Evolutionary conservation across 2,888 invertebrate species (phyloP).

Genomic region (Morpho achilles): DNA sequence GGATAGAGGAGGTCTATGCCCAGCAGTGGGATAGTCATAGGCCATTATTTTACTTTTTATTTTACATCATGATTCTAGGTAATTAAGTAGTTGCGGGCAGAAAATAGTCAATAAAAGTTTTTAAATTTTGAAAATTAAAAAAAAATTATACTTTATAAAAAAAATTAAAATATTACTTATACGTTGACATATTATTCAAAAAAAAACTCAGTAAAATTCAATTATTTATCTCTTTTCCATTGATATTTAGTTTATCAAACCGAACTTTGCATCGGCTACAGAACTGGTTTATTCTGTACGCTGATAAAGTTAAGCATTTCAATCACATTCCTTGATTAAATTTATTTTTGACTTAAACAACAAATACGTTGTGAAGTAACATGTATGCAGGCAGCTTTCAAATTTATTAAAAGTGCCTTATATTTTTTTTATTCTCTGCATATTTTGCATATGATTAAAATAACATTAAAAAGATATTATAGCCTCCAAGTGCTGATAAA

Average conservation of each 20-base stretch:
- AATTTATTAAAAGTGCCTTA: not conserved
- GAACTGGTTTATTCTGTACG: slow-evolving; percentile 17
- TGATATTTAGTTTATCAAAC: slow-evolving; percentile 8
- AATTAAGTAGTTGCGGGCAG: too few species aligned
- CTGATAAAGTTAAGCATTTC: slow-evolving; percentile 22
- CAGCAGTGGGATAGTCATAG: too few species aligned
- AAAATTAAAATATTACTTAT: too few species aligned
- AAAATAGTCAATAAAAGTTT: too few species aligned
- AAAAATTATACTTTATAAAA: too few species aligned
- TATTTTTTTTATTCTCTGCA: not conserved
- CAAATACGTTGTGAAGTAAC: slow-evolving; percentile 15
- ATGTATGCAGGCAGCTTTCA: slow-evolving; percentile 5
- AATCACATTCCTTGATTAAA: slow-evolving; percentile 24
- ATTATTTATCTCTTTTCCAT: not conserved
- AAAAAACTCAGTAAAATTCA: not conserved
- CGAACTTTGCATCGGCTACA: slow-evolving; percentile 7
- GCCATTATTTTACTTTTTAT: too few species aligned
- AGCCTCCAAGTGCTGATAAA: too few species aligned
- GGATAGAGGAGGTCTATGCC: too few species aligned
- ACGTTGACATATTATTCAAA: too few species aligned
- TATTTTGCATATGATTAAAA: slow-evolving; percentile 2
- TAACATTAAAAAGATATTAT: not conserved
- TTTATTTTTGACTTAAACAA: slow-evolving; percentile 19
- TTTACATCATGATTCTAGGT: too few species aligned
- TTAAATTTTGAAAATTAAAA: too few species aligned